Percentiles rank a stretch among this genome's conserved stretches.
Conservation (phyloP, 1,140 invertebrate genomes). For the Rhynchophorus ferrugineus region DNA sequence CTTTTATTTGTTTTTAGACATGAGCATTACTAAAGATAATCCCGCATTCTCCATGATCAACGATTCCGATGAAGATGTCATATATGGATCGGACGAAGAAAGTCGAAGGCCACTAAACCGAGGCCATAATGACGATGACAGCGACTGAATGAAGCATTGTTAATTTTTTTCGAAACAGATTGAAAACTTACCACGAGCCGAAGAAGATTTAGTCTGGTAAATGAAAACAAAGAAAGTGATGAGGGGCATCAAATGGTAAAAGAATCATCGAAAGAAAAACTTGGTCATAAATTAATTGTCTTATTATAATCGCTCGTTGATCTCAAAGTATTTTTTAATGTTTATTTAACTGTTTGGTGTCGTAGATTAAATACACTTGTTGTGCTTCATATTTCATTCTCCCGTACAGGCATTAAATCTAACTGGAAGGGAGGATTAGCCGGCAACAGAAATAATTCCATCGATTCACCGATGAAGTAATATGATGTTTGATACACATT, state of each 20-base stretch:
- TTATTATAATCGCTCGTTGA: too few relatives aligned
- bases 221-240: background rate
- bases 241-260: background rate
- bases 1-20: constrained; percentile 66
- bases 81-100: constrained; percentile 90
- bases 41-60: constrained; percentile 97
- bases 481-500: too few relatives aligned
- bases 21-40: constrained; percentile 90
- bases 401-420: too few relatives aligned
- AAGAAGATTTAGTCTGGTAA: background rate
- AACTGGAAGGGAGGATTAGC: too few relatives aligned
- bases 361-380: too few relatives aligned
- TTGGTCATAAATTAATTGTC: background rate
- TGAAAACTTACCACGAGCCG: background rate
- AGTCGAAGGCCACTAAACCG: constrained; percentile 66
- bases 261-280: background rate
- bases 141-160: constrained; percentile 47
- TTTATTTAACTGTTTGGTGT: too few relatives aligned
- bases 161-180: background rate
- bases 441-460: too few relatives aligned
- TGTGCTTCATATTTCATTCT: too few relatives aligned
- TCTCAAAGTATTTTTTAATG: too few relatives aligned
- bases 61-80: constrained; percentile 94
- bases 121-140: constrained; percentile 58
- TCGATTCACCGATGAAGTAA: too few relatives aligned